Conservation (phyloP, 2,888 invertebrate species). For the Cristatella mucedo region DNA sequence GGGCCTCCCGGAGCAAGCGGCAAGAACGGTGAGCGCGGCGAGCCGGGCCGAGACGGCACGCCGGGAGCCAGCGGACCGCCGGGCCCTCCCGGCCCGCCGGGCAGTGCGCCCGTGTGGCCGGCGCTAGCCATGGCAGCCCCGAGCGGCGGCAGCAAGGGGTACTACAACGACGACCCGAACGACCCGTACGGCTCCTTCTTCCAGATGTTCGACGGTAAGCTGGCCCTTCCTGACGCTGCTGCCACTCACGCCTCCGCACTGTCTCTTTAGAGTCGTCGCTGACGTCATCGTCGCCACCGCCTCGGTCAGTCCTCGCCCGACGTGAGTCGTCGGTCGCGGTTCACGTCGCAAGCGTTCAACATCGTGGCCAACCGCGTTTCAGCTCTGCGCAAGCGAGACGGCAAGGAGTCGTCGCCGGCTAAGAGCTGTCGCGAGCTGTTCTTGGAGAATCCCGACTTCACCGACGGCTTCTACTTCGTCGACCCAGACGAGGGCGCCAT, state of each 20-base stretch:
- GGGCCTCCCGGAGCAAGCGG: too few species aligned
- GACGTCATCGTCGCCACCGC: too few species aligned
- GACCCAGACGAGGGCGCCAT: constrained; percentile 8
- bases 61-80: neutral
- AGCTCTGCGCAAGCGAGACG: constrained; percentile 6
- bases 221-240: neutral
- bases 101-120: neutral
- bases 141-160: neutral
- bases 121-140: constrained; percentile 2
- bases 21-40: constrained; percentile 9
- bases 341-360: too few species aligned
- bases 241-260: neutral
- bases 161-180: constrained; percentile 1
- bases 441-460: constrained; percentile 2
- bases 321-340: too few species aligned
- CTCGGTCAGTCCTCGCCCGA: too few species aligned
- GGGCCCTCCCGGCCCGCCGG: neutral
- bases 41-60: constrained; percentile 5
- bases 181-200: neutral
- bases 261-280: too few species aligned
- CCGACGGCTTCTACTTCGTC: constrained; percentile 7
- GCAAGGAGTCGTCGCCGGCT: constrained; percentile 2
- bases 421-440: constrained; percentile 6
- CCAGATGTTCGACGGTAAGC: constrained; percentile 6
- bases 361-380: too few species aligned